Base-by-base conservation (phyloP, 1,140 invertebrate genomes). In the Drosophila kohkoa region DNA sequence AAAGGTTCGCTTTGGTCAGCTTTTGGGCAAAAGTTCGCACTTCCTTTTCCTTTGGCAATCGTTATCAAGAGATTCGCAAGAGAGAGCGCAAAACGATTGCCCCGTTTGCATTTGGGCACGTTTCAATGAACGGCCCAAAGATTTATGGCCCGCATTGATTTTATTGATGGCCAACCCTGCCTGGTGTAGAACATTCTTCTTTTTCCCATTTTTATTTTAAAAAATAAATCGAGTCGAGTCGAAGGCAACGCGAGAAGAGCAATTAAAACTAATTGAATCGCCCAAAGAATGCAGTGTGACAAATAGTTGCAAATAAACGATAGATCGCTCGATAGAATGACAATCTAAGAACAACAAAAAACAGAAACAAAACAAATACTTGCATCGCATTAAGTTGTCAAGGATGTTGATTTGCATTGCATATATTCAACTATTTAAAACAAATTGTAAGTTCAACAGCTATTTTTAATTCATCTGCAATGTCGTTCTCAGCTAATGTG, bases 221-320 rank as follows among this genome's bases (percentile, higher is more conserved):
- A 75, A 87, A 87, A 82, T 75, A 74, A 87, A 75, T 87, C 79
- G 35, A 8, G 10, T 38, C 35, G 35, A 7, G 10, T 38, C 35
- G 82, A 65, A 71, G 73, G 60, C 67, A 52, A 54, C 59, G 60
- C 45, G 38, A 58, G 54, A 59, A 59, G 58, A 79, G 82, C 82
- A 86, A 86, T 86, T 86, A 86, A 86, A 86, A 87, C 82, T 86
- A 86, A 86, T 86, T 86, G 82, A 85, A 85, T 78, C 83, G 82
- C 74, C 65, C 67, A 13, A 59, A 63, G 35, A 63, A 67, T 63
- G 67, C 67, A 63, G 45, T 57, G 51, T 71, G 68, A 71, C 68
- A 71, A 71, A 71, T 71, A 64, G 51, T 71, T 71, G 59, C 30
- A 28, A 71, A 57, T 54, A 70, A 54, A 52, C 45, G 65, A 62